Evolutionary conservation across 2,797 vertebrate species (phyloP), one percentile per base, ranked within the genome.

Genomic region (Thaleichthys pacificus): DNA sequence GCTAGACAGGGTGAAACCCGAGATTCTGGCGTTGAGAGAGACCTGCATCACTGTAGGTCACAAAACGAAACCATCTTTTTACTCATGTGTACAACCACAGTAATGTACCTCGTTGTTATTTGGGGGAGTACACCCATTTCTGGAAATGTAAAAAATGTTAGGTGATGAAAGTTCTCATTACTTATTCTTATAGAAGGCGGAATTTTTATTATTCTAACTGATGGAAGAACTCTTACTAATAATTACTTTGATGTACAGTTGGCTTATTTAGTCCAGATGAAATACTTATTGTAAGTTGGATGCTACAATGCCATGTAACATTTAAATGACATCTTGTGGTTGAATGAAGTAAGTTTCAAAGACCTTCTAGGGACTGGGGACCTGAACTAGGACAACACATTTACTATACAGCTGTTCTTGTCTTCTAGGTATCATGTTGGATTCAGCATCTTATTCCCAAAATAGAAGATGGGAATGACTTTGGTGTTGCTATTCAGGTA

Each of bases 401-500:
- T 62, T 62, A 28, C 61, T 62, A 30, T 32, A 62, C 14, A 15
- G 12, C 0, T 28, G 5, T 71, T 22, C 61, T 11, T 0, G n/a
- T 49, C 63, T n/a, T 49, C 63, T 28, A 91, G 91, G 88, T 87
- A 19, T 77, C 86, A 77, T 93, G 92, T 70, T 97, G 96, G 96
- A 96, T 97, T 80, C 93, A 95, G 75, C 92, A 95, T 77, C 90
- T 96, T 26, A 94, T 97, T 77, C 96, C 96, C 1, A 95, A 95
- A 86, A 96, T 97, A 74, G 96, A 97, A 74, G 96, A 97, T 57
- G 96, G 96, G 28, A 97, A 97, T 73, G 96, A 97, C 87, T 97
- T 97, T 70, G 96, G 96, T 15, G 96, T 97, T 0, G 96, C 95
- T n/a, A 91, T 97, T 69, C 96, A 97, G 94, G 96, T 96, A 80